phyloP scores from a whole-genome alignment of 2,113 vertebrate species.

The Misgurnus anguillicaudatus region DNA sequence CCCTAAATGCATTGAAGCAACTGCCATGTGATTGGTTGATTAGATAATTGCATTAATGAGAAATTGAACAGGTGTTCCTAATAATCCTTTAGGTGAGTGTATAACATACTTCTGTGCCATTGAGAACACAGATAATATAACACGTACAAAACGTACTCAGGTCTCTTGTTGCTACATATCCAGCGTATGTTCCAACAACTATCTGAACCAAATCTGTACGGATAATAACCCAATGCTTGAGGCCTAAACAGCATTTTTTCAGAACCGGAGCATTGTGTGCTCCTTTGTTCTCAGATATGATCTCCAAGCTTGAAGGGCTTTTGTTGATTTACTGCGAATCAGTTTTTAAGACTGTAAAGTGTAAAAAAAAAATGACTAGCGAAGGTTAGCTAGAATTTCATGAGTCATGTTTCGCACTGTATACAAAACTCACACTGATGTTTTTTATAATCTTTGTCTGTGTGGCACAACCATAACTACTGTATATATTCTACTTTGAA shows the following conservation, averaged over 20 bases:
- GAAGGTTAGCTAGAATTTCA: neutral
- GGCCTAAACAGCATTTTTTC: conserved; percentile 26
- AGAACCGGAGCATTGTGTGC: conserved; percentile 24
- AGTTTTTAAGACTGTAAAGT: conserved; percentile 38
- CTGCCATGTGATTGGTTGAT: too few species aligned
- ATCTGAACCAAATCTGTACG: conserved; percentile 52
- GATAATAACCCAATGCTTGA: conserved; percentile 12
- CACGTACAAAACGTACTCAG: neutral
- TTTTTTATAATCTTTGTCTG: too few species aligned
- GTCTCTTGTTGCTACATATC: conserved; percentile 22
- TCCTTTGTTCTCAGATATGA: conserved; percentile 59
- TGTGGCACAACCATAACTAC: too few species aligned
- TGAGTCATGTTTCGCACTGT: neutral
- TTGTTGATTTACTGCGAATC: conserved; percentile 36
- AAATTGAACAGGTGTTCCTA: too few species aligned
- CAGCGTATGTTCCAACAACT: conserved; percentile 38
- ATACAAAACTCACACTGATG: neutral
- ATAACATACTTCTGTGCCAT: neutral
- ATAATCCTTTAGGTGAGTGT: too few species aligned
- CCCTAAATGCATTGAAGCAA: too few species aligned
- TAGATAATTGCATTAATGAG: too few species aligned
- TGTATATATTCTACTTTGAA: too few species aligned
- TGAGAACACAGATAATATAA: neutral
- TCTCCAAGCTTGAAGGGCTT: conserved; percentile 26
- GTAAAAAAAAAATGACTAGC: conserved; percentile 8